Conservation (phyloP, 1,140 invertebrate species). For the Caenorhabditis tropicalis region DNA sequence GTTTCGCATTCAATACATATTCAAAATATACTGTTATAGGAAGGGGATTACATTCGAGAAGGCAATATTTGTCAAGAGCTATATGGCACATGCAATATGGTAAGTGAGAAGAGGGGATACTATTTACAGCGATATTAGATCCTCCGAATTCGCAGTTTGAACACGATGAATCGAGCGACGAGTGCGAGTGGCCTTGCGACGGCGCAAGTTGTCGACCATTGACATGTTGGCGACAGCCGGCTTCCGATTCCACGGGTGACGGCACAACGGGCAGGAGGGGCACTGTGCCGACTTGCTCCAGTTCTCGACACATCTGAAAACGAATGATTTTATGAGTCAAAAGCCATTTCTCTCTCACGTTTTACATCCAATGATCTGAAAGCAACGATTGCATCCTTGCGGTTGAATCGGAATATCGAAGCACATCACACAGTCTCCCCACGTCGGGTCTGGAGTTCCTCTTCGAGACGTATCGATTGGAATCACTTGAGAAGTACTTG, state of each 20-base stretch:
- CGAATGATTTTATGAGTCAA: neutral
- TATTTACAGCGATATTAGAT: too few relatives aligned
- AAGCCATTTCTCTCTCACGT: neutral
- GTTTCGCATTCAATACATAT: too few relatives aligned
- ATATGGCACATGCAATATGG: too few relatives aligned
- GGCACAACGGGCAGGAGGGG: neutral
- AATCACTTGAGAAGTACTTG: neutral
- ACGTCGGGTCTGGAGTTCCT: neutral
- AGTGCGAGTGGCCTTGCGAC: too few relatives aligned
- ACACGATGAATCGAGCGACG: too few relatives aligned
- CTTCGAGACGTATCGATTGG: neutral
- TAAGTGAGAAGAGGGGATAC: too few relatives aligned
- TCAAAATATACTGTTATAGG: too few relatives aligned
- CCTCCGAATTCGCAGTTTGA: too few relatives aligned
- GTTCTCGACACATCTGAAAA: neutral
- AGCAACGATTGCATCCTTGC: neutral
- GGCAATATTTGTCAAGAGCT: too few relatives aligned
- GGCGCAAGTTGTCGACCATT: neutral
- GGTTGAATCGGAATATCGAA: neutral
- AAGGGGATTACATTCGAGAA: too few relatives aligned
- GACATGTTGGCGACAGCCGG: neutral
- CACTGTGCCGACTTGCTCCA: neutral
- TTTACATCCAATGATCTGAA: neutral
- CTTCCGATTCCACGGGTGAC: neutral
- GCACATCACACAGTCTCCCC: conserved; percentile 5